Conservation (phyloP, 2,113 vertebrate genomes). For the Rousettus leschenaultii region DNA sequence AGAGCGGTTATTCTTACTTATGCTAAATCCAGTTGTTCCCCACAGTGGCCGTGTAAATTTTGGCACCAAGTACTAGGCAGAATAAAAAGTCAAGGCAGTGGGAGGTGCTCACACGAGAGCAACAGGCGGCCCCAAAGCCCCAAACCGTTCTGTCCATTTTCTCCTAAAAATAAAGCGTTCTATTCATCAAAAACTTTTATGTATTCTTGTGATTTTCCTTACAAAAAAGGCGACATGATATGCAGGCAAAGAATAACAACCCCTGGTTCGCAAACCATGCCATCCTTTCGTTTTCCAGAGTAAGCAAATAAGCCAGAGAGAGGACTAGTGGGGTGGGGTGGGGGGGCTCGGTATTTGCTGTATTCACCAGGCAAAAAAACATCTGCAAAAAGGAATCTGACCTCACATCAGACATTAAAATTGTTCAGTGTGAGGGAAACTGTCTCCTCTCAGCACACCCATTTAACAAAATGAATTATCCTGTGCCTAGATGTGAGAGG, state of each 20-base stretch:
- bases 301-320: slow-evolving; percentile 73
- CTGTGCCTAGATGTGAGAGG: background rate
- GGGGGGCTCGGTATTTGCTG: background rate
- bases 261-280: slow-evolving; percentile 67
- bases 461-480: slow-evolving; percentile 24
- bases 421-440: slow-evolving; percentile 41
- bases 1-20: slow-evolving; percentile 77
- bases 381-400: slow-evolving; percentile 45
- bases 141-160: slow-evolving; percentile 75
- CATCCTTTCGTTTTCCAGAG: slow-evolving; percentile 72
- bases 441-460: background rate
- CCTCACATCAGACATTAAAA: slow-evolving; percentile 50
- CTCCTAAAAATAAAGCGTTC: slow-evolving; percentile 72
- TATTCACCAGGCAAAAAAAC: slow-evolving; percentile 43
- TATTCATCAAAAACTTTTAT: slow-evolving; percentile 76
- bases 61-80: slow-evolving; percentile 63
- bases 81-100: slow-evolving; percentile 78
- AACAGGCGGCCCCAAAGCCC: slow-evolving; percentile 75
- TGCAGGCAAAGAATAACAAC: slow-evolving; percentile 69
- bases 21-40: slow-evolving; percentile 78
- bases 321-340: slow-evolving; percentile 39
- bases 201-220: slow-evolving; percentile 76
- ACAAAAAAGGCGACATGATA: slow-evolving; percentile 67
- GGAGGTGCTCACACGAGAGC: slow-evolving; percentile 75
- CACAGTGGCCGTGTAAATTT: slow-evolving; percentile 78